Conservation (phyloP, 2,113 vertebrate species). For the Pterocles burchelli region DNA sequence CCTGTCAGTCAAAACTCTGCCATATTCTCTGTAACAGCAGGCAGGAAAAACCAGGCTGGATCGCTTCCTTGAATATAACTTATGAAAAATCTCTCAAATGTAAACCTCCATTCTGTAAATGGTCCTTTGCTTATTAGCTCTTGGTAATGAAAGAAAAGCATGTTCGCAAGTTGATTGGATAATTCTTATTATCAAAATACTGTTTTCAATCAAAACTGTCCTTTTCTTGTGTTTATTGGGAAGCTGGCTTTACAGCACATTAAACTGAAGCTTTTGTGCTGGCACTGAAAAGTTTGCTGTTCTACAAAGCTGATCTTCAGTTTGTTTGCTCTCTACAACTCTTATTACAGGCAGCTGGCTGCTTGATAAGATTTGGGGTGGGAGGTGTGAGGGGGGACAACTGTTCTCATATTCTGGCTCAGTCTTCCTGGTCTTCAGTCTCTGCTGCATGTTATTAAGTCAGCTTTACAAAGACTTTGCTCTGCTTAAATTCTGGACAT, state of each 20-base stretch:
- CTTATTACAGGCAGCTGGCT: not conserved
- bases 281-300: not conserved
- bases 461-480: not conserved
- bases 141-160: slow-evolving; percentile 25
- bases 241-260: slow-evolving; percentile 37
- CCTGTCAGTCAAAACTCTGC: not conserved
- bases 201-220: slow-evolving; percentile 70
- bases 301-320: not conserved
- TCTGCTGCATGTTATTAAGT: not conserved
- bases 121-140: not conserved
- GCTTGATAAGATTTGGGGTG: not conserved
- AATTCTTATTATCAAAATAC: slow-evolving; percentile 65
- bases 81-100: not conserved
- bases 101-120: not conserved
- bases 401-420: not conserved
- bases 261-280: slow-evolving; percentile 53
- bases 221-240: slow-evolving; percentile 69
- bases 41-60: not conserved
- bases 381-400: too few species aligned
- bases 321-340: slow-evolving; percentile 37
- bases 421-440: not conserved
- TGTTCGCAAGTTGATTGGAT: slow-evolving; percentile 36
- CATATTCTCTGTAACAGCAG: not conserved
- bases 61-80: not conserved
- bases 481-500: slow-evolving; percentile 7